Evolutionary conservation across 1,140 invertebrate species (phyloP).

Genomic region (Drosophila ficusphila): DNA sequence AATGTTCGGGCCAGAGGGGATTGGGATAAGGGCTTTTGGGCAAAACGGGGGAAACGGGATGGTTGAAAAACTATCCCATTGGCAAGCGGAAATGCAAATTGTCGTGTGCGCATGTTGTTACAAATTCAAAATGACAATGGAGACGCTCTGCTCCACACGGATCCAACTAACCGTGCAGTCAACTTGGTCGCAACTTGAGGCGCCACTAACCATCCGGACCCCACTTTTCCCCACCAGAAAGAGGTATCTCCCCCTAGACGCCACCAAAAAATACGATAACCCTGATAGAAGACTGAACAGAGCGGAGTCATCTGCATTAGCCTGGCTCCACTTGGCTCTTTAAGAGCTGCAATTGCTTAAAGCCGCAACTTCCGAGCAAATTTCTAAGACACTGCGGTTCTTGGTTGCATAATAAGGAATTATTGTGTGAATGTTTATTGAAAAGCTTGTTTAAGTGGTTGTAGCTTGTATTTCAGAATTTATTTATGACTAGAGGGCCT

Average conservation of each 20-base stretch:
- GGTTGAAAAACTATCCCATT: conserved; percentile 58
- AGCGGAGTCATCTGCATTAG: conserved; percentile 44
- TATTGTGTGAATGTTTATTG: background rate
- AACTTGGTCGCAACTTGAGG: conserved; percentile 48
- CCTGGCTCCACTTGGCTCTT: conserved; percentile 13
- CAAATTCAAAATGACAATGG: conserved; percentile 76
- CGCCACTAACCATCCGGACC: conserved; percentile 17
- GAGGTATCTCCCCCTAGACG: background rate
- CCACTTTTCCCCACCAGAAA: background rate
- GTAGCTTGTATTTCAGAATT: too few relatives aligned
- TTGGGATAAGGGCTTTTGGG: conserved; percentile 16
- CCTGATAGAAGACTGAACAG: conserved; percentile 23
- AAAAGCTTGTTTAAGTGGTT: too few relatives aligned
- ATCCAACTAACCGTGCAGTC: conserved; percentile 69
- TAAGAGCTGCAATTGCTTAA: conserved; percentile 35
- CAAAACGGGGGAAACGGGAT: background rate
- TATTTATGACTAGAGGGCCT: too few relatives aligned
- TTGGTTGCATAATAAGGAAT: too few relatives aligned
- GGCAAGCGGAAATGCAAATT: conserved; percentile 79
- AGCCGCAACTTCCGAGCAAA: conserved; percentile 19
- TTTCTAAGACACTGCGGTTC: background rate
- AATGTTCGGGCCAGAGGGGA: conserved; percentile 36
- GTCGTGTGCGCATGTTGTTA: conserved; percentile 75
- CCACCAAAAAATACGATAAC: conserved; percentile 28
- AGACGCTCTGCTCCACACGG: conserved; percentile 47